Evolutionary conservation across 2,797 vertebrate genomes (phyloP), one percentile per base, ranked within the genome.

Genomic region (Urophycis tenuis): DNA sequence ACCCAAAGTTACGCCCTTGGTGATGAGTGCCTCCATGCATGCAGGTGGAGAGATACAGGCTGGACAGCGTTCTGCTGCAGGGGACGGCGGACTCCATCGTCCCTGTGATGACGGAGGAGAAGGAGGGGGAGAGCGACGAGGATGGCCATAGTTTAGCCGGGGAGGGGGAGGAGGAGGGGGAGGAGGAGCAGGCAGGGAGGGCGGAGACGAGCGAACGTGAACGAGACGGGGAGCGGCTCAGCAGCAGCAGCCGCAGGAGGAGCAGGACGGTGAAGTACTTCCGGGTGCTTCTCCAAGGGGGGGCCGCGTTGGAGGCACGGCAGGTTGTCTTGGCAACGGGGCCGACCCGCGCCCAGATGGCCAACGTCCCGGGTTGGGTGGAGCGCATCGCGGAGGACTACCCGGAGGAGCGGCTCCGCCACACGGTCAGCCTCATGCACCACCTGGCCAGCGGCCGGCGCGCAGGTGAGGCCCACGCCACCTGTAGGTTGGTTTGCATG

Each of bases 391-490:
- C 74, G 19, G 92, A 94, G 85, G 91, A 70, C 70, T 94, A 88
- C 82, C 93, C 93, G 5, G 91, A 94, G 80, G 91, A 90, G 41
- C 87, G 87, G 7, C 64, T 95, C 45, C 92, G 88, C 35, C 93
- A 94, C 87, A 93, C 92, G 0, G 92, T 92, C 77, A 80, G 91
- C 75, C 91, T 95, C 64, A 94, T 93, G 92, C 92, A 94, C 78
- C 79, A 77, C 31, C 83, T 89, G 67, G 71, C 89, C 7, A 71
- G 39, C 60, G 78, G 81, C 32, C 60, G n/a, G 33, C 85, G 83
- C 29, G 79, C 72, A 29, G 79, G 45, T 22, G 7, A 22, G 73
- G 86, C 34, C 77, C 0, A 19, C 9, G 0, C 64, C 64, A 49
- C 39, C 15, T 15, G 14, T 41, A 41, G 39, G 15, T 41, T 41